Base-by-base conservation (phyloP, 2,888 invertebrate species). In the Cryptophagus acutangulus region DNA sequence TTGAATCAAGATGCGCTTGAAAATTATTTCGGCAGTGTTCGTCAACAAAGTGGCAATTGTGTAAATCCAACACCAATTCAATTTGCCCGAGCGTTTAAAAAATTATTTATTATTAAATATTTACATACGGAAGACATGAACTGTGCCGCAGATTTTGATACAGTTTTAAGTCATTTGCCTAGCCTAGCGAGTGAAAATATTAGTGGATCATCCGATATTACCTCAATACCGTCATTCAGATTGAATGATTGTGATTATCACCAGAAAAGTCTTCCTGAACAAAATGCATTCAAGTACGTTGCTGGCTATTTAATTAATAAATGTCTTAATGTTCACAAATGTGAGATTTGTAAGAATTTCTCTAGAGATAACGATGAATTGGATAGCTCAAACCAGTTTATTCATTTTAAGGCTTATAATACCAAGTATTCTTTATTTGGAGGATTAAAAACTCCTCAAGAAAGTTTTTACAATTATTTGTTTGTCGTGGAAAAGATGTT, bases 1-100 rank as follows among this genome's bases (percentile, higher is more conserved):
- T 6, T 36, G 29, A 52, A 53, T 37, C 52, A 40, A 33, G 49
- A 44, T 16, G 29, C 31, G 20, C 31, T 49, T 1, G 49, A 49
- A 43, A 48, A 45, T 28, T 47, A 40, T n/a, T 49, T 47, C 39
- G 44, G 43, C 9, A 14, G 8, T 10, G 34, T 47, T 13, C 26
- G 47, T 13, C 33, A 43, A 18, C 45, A 43, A 39, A 25, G 39
- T 24, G 49, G 49, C 2, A 49, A 49, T 38, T 34, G 17, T 12
- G 20, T 33, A 9, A 43, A 49, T 34, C 47, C 49, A 3, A 43
- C 45, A 16, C 36, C 45, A n/a, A 31, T 42, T 12, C 46, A 47
- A 26, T 49, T 49, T 35, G 6, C 13, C 6, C 28, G 37, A n/a
- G 29, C 41, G 9, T 48, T 48, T 31, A 41, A 37, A 33, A 51